These are phyloP conservation scores for Muscicapa adusta DNA, from an alignment of 2,113 vertebrate species.

Conservation along the genomic window DNA sequence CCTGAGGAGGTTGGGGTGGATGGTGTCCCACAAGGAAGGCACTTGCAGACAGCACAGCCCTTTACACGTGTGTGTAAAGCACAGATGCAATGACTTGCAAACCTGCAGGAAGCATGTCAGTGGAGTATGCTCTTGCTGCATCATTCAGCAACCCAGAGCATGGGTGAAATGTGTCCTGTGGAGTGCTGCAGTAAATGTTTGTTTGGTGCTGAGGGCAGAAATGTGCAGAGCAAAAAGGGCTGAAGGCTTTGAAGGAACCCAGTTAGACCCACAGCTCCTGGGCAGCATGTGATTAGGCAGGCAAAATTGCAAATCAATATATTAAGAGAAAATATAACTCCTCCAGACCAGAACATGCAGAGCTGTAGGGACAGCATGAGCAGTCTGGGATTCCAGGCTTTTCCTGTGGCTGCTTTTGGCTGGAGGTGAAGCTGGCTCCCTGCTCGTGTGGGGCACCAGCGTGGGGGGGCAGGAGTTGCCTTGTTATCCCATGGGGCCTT, in stretches of 20 bases:
- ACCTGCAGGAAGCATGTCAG: not conserved
- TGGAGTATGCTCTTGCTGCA: not conserved
- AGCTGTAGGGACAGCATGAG: not conserved
- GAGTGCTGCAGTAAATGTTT: not conserved
- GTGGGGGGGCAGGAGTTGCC: not conserved
- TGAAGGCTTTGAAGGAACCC: not conserved
- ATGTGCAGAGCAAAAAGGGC: not conserved
- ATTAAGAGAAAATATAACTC: not conserved
- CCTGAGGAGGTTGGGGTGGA: fast-evolving
- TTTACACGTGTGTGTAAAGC: not conserved
- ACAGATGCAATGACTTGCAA: not conserved
- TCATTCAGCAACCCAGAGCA: not conserved
- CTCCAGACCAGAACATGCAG: not conserved
- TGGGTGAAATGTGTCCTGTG: not conserved
- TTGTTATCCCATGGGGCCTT: not conserved
- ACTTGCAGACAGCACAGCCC: not conserved
- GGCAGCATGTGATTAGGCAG: not conserved
- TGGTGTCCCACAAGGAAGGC: not conserved
- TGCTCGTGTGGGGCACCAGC: fast-evolving
- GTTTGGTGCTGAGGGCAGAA: not conserved
- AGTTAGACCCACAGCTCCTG: not conserved
- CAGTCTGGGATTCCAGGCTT: not conserved
- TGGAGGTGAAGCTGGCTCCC: not conserved
- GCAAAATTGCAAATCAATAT: not conserved
- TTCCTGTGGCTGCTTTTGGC: not conserved